These are phyloP conservation scores for Aulostomus chinensis DNA, from an alignment of 2,797 vertebrate species.

Conservation along the genomic window DNA sequence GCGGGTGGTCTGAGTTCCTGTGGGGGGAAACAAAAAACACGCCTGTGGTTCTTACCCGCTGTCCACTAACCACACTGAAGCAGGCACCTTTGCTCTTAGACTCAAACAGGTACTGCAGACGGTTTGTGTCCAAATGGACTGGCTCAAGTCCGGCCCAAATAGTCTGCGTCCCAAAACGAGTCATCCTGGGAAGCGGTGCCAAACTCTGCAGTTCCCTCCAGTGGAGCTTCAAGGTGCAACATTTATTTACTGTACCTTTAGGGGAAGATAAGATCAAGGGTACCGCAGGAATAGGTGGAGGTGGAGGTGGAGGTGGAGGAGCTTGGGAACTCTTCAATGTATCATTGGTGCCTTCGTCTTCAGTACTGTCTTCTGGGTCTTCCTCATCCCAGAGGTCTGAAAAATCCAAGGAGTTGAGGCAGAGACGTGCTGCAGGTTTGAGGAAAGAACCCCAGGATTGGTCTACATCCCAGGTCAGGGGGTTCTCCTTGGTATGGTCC, in stretches of 20 bases:
- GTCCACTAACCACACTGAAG: conserved; percentile 40
- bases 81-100: conserved; percentile 52
- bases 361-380: conserved; percentile 57
- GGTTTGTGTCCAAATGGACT: conserved; percentile 72
- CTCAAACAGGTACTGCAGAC: conserved; percentile 76
- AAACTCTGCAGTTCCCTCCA: conserved; percentile 78
- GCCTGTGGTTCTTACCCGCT: conserved; percentile 59
- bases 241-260: conserved; percentile 19
- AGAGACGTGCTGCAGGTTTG: conserved; percentile 56
- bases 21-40: too few species aligned
- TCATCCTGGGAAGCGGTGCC: conserved; percentile 72
- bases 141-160: conserved; percentile 81
- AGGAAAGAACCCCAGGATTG: conserved; percentile 57
- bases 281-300: conserved; percentile 6
- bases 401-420: conserved; percentile 79
- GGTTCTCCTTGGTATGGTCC: conserved; percentile 44
- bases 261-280: conserved; percentile 14
- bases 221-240: conserved; percentile 77
- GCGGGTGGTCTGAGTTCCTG: too few species aligned
- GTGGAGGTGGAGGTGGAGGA: conserved; percentile 45
- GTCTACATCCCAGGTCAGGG: conserved; percentile 51
- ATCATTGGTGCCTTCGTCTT: conserved; percentile 52
- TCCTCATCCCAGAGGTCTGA: conserved; percentile 83
- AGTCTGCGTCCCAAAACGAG: conserved; percentile 77
- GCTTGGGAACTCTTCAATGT: conserved; percentile 12